Conservation (phyloP, 2,797 vertebrate species). For the Rhabdophis nuchalis region DNA sequence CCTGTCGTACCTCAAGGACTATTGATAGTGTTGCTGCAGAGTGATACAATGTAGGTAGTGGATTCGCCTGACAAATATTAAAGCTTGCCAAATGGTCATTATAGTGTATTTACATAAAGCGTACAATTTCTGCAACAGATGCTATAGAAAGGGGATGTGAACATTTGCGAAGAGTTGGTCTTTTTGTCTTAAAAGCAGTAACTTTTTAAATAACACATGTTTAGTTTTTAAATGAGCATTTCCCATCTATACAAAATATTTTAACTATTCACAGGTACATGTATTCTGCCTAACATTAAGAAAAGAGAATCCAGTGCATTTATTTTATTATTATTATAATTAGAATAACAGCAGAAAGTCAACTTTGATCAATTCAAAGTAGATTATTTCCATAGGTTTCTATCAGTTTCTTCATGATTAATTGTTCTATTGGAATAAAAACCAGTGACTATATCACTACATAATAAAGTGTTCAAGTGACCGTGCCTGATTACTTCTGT, state of each 20-base stretch:
- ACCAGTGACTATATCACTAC: constrained; percentile 14
- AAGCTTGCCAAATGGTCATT: background rate
- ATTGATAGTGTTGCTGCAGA: background rate
- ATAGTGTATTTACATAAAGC: background rate
- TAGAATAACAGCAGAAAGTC: background rate
- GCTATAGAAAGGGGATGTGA: background rate
- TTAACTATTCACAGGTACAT: background rate
- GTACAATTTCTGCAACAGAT: background rate
- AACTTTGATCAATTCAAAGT: constrained; percentile 11
- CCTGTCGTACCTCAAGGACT: background rate
- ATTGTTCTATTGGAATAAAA: fast-evolving
- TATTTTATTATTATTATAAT: background rate
- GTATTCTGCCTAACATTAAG: background rate
- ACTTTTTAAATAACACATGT: constrained; percentile 6
- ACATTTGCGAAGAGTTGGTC: background rate
- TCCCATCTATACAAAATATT: background rate
- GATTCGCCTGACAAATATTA: background rate
- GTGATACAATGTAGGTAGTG: background rate
- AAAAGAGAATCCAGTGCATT: constrained; percentile 21
- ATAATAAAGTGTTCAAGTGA: constrained; percentile 59
- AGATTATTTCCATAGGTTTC: background rate
- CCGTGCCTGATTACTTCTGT: constrained; percentile 63
- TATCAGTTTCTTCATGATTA: background rate
- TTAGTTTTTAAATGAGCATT: constrained; percentile 5
- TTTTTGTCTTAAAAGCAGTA: background rate